Percentiles rank a stretch among this genome's conserved stretches.
These are phyloP conservation scores for Hypomecis punctinalis DNA, from an alignment of 2,888 invertebrate species.

Conservation along the genomic window DNA sequence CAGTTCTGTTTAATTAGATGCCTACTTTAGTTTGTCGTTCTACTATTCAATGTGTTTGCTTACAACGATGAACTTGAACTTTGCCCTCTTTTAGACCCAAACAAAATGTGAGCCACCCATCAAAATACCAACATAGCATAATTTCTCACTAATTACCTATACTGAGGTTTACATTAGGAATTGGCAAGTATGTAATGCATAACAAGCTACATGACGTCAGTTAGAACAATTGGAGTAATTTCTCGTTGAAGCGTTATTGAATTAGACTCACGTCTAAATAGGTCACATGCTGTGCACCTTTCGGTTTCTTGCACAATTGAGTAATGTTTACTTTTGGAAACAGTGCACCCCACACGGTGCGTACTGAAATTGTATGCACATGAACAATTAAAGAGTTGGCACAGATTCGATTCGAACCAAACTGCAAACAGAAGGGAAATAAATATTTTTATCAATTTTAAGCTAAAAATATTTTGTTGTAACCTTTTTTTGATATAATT, in stretches of 20 bases:
- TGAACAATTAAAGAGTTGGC: constrained; percentile 46
- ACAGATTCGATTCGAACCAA: constrained; percentile 45
- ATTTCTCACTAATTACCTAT: constrained; percentile 13
- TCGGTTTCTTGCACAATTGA: constrained; percentile 32
- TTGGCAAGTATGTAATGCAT: constrained; percentile 33
- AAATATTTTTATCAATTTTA: neutral
- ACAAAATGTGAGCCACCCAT: constrained; percentile 12
- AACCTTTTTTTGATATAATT: no score
- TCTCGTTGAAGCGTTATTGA: constrained; percentile 29
- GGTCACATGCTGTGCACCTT: constrained; percentile 34
- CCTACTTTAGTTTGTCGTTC: neutral
- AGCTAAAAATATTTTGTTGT: neutral
- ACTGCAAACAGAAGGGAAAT: neutral
- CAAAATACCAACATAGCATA: constrained; percentile 15
- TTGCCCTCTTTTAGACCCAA: constrained; percentile 43
- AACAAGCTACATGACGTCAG: constrained; percentile 40
- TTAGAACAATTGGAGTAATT: constrained; percentile 29
- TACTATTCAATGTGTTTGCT: neutral
- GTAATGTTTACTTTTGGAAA: constrained; percentile 32
- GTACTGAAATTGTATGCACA: constrained; percentile 15
- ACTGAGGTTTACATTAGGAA: constrained; percentile 29
- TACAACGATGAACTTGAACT: constrained; percentile 47
- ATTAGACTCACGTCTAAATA: constrained; percentile 31
- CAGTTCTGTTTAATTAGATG: no score
- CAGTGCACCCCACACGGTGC: constrained; percentile 22